Conservation (phyloP, 2,113 vertebrate genomes). For the Protomyctophum bolini region DNA sequence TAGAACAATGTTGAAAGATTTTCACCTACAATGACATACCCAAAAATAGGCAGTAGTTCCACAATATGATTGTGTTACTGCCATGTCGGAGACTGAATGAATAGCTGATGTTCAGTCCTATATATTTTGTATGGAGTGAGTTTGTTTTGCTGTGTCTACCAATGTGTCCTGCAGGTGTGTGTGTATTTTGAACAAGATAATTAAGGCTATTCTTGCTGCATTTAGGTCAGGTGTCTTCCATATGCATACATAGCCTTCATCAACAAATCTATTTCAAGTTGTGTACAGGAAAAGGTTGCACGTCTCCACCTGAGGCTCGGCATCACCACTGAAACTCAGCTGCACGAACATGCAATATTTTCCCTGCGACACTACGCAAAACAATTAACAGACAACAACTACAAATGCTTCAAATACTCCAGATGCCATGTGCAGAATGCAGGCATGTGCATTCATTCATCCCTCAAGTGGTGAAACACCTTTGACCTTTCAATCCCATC, state of each 20-base stretch:
- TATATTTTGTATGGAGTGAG: too few relatives aligned
- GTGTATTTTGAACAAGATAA: too few relatives aligned
- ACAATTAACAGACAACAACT: not conserved
- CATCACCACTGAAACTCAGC: constrained; percentile 57
- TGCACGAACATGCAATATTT: constrained; percentile 40
- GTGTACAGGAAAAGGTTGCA: constrained; percentile 35
- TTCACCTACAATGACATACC: too few relatives aligned
- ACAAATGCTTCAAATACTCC: constrained; percentile 26
- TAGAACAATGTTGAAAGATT: too few relatives aligned
- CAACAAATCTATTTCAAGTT: constrained; percentile 56
- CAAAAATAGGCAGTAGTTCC: not conserved
- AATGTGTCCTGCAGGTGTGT: too few relatives aligned
- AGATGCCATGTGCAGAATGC: constrained; percentile 55
- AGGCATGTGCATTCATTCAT: constrained; percentile 49
- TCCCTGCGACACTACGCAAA: constrained; percentile 11
- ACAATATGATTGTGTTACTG: not conserved
- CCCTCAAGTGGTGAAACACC: constrained; percentile 45
- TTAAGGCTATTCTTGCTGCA: too few relatives aligned
- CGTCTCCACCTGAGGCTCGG: constrained; percentile 49
- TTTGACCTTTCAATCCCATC: constrained; percentile 50
- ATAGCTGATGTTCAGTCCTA: too few relatives aligned
- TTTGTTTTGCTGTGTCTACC: too few relatives aligned
- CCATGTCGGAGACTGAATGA: not conserved
- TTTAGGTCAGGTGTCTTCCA: not conserved
- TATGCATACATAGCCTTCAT: constrained; percentile 16